Evolutionary conservation across 1,140 invertebrate genomes (phyloP).

Genomic region (Nebria ingens): DNA sequence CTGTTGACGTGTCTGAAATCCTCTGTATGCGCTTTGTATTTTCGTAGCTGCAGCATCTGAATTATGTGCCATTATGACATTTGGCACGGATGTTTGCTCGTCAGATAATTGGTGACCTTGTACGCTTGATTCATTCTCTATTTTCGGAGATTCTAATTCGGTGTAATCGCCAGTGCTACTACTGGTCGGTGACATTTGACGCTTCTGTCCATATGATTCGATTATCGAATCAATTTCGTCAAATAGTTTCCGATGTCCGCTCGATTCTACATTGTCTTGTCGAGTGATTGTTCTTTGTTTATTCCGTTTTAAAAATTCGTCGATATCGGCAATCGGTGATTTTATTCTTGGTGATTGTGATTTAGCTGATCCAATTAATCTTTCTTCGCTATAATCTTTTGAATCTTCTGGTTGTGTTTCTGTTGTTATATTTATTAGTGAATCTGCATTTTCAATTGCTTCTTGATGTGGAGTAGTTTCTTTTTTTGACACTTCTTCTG

Average conservation of each 20-base stretch:
- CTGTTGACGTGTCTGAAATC: background rate
- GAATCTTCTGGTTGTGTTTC: too few relatives aligned
- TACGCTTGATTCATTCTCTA: background rate
- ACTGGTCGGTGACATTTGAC: background rate
- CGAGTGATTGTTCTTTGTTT: background rate
- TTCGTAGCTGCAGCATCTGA: background rate
- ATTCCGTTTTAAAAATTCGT: background rate
- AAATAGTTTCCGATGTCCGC: background rate
- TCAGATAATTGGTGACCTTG: background rate
- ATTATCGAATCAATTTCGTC: background rate
- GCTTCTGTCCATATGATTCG: background rate
- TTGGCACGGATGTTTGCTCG: background rate
- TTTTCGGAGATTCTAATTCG: background rate
- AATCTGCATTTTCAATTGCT: background rate
- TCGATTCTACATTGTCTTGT: background rate
- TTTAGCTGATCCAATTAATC: background rate
- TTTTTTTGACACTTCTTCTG: background rate
- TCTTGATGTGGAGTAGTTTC: background rate
- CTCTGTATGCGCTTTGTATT: background rate
- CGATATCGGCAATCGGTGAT: background rate
- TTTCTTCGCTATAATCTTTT: too few relatives aligned
- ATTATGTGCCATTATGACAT: background rate
- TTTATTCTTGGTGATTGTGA: background rate
- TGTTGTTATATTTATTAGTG: background rate
- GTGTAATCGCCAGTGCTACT: background rate